A percentile compares a stretch with the other conserved stretches of the same genome.
Evolutionary conservation across 37 sponge, comb jelly and placozoan species (phyloP).

Genomic region (Spongia lamella): DNA sequence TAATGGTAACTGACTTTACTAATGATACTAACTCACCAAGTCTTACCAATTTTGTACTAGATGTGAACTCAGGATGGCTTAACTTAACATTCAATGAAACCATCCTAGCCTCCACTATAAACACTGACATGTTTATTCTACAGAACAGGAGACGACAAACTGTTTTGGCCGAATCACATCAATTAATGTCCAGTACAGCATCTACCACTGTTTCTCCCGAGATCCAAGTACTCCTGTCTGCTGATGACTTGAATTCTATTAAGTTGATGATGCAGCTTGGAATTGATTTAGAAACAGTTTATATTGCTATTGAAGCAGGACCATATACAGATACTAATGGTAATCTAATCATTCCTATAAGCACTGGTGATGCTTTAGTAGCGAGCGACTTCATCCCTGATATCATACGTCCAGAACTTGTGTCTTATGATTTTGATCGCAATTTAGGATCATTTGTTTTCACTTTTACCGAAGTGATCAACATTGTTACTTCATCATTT

Average conservation of each 20-base stretch:
- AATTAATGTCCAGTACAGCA: constrained; percentile 28
- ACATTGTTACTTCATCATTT: constrained; percentile 41
- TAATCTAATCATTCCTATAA: constrained; percentile 41
- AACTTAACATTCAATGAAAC: constrained; percentile 83
- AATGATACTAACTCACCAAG: constrained; percentile 57
- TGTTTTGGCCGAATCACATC: constrained; percentile 24
- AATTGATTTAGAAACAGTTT: constrained; percentile 59
- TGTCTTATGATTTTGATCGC: constrained; percentile 77
- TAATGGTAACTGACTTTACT: constrained; percentile 40
- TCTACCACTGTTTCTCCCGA: constrained; percentile 8
- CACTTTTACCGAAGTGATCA: constrained; percentile 88
- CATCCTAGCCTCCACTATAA: constrained; percentile 36
- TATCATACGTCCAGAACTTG: constrained; percentile 56
- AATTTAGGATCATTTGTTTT: constrained; percentile 62
- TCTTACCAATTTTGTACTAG: constrained; percentile 54
- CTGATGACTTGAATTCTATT: constrained; percentile 80
- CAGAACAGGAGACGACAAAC: constrained; percentile 60
- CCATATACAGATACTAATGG: constrained; percentile 47
- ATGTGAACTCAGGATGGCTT: constrained; percentile 62
- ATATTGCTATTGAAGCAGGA: constrained; percentile 36
- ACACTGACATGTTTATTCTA: constrained; percentile 36
- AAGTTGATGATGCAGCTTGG: constrained; percentile 68
- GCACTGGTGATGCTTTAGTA: constrained; percentile 7
- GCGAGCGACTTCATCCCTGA: constrained; percentile 57
- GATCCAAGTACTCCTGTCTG: constrained; percentile 62